phyloP scores from a whole-genome alignment of 2,797 vertebrate species.

The Microctenopoma steveboyesi region DNA sequence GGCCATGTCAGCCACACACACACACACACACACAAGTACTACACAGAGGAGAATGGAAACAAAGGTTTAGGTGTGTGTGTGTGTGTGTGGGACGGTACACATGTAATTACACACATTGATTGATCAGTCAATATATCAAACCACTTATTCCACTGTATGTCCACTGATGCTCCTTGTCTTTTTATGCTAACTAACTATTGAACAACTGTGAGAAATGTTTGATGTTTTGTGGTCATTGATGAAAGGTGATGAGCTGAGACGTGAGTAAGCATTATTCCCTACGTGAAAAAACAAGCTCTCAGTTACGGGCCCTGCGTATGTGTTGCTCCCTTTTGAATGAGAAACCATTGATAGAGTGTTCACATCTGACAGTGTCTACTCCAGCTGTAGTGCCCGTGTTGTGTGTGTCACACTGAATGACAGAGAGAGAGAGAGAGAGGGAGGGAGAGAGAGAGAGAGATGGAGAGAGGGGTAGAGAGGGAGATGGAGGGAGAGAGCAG shows the following conservation, averaged over 20 bases:
- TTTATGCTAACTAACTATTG: neutral
- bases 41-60: neutral
- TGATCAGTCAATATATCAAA: slow-evolving; percentile 11
- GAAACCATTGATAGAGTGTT: slow-evolving; percentile 42
- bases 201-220: slow-evolving; percentile 8
- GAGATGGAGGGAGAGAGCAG: slow-evolving; percentile 2
- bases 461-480: slow-evolving; percentile 20
- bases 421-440: slow-evolving; percentile 21
- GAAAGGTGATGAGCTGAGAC: slow-evolving; percentile 45
- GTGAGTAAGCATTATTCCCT: slow-evolving; percentile 23
- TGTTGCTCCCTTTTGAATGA: slow-evolving; percentile 21
- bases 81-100: neutral
- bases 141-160: neutral
- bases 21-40: neutral
- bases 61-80: neutral
- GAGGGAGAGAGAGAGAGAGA: slow-evolving; percentile 15
- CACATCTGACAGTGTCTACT: slow-evolving; percentile 39
- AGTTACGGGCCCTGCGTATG: slow-evolving; percentile 16
- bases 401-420: slow-evolving; percentile 50
- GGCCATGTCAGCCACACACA: neutral
- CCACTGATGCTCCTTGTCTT: neutral
- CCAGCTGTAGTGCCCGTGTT: slow-evolving; percentile 32
- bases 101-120: slow-evolving; percentile 24
- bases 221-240: slow-evolving; percentile 41
- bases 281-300: slow-evolving; percentile 24